phyloP scores from a whole-genome alignment of 2,113 vertebrate genomes.

The Hylia prasina region DNA sequence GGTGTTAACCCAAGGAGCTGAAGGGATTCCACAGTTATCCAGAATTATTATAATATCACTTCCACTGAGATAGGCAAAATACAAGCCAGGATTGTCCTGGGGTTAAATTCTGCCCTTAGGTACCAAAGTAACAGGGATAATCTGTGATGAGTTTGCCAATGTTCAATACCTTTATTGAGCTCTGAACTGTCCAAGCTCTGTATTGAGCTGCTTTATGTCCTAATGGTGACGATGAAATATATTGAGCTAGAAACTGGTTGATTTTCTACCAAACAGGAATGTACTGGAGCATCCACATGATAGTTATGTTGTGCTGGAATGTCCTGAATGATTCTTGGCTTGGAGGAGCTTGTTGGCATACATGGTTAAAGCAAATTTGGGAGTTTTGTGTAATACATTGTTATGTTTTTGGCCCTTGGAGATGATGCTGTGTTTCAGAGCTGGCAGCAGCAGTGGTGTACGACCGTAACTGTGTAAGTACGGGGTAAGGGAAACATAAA shows the following conservation, averaged over 20 bases:
- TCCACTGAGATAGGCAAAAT: not conserved
- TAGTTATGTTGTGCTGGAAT: accelerated
- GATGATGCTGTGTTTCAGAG: not conserved
- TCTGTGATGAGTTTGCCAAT: not conserved
- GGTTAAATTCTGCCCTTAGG: not conserved
- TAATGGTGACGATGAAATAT: not conserved
- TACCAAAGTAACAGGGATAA: not conserved
- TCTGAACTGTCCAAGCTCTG: not conserved
- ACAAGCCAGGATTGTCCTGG: not conserved
- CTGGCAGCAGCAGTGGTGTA: not conserved
- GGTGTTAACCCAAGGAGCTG: no score
- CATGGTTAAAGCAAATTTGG: not conserved
- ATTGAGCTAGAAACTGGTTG: not conserved
- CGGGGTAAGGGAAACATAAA: not conserved
- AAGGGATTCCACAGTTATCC: no score
- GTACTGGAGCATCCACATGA: not conserved
- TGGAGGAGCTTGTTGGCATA: not conserved
- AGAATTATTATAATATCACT: not conserved
- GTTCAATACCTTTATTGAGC: not conserved
- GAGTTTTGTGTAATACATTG: accelerated
- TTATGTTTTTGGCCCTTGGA: not conserved
- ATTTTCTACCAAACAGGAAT: not conserved
- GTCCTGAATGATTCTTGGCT: not conserved
- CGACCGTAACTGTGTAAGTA: not conserved
- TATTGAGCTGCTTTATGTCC: not conserved